Base-by-base conservation (phyloP, 2,797 vertebrate species). In the Coendou prehensilis region DNA sequence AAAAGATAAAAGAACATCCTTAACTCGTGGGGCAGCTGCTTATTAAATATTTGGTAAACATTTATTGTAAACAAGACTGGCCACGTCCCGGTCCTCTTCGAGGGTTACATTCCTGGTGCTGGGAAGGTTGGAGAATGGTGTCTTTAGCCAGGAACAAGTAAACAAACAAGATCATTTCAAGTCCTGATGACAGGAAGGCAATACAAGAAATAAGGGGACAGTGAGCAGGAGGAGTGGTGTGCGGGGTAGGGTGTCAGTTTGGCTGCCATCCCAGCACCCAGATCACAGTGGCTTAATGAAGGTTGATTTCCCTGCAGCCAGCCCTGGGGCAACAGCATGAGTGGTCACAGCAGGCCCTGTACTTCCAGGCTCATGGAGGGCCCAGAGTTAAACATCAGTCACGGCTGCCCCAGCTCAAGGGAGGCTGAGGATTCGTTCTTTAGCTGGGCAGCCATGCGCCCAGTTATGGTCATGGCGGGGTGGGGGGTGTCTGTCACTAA, bases 281-380 rank as follows among this genome's bases (percentile, higher is more conserved):
- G 78, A 8, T 54, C n/a, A 33, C 14, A 63, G 50, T 20, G 37
- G 45, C 54, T 54, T 47, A 28, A 50, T 89, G 26, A 20, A 22
- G 54, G 85, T 52, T 47, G n/a, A 52, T 5, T 64, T 76, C 33
- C 52, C 22, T 52, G 50, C 37, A 17, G 17, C 23, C 30, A 57
- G 30, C 50, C 76, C 37, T 75, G 15, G 9, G 64, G 41, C 22
- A n/a, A 3, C 2, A 5, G 61, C 10, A 4, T 75, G 41, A 20
- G 17, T 17, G 23, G 17, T 63, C 41, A 86, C 33, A 69, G 26
- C 41, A 1, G 10, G 67, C 71, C 22, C 1, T 63, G 61, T 2
- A 0, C 26, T 17, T 57, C 47, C 2, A 10, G 2, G 1, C 22
- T 52, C 41, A 1, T 1, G 2, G 1, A 59, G 81, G 63, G 23